phyloP scores from a whole-genome alignment of 2,113 vertebrate species.

The Empidonax alnorum region DNA sequence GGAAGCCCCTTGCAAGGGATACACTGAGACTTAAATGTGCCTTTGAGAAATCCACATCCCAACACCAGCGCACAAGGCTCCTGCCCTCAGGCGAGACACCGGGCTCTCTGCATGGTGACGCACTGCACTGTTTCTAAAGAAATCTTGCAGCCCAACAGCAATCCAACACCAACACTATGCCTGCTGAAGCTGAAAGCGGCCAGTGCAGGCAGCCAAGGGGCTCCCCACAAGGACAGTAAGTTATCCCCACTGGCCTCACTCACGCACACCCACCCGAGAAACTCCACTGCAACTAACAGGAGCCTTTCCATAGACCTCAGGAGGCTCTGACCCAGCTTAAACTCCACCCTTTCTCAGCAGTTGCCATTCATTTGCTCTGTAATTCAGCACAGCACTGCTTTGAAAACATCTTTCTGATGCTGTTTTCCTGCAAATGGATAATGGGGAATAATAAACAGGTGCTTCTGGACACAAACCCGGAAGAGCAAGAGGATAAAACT shows the following conservation, averaged over 20 bases:
- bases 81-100: fast-evolving
- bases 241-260: not conserved
- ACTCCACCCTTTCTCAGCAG: not conserved
- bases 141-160: not conserved
- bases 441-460: constrained; percentile 13
- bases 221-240: not conserved
- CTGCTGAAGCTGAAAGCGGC: not conserved
- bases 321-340: not conserved
- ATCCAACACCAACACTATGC: fast-evolving
- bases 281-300: fast-evolving
- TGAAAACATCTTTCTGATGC: not conserved
- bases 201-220: not conserved
- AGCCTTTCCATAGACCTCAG: fast-evolving
- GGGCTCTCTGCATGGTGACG: not conserved
- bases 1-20: not conserved
- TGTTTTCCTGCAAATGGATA: not conserved
- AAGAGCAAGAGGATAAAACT: not conserved
- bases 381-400: not conserved
- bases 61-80: fast-evolving
- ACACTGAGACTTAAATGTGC: fast-evolving
- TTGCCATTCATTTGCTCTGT: not conserved
- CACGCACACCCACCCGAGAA: fast-evolving
- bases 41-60: fast-evolving
- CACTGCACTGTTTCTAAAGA: not conserved
- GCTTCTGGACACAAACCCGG: not conserved